Percentiles rank a stretch among this genome's conserved stretches.
Evolutionary conservation across 2,797 vertebrate genomes (phyloP).

Genomic region (Odontamblyopus rebecca): DNA sequence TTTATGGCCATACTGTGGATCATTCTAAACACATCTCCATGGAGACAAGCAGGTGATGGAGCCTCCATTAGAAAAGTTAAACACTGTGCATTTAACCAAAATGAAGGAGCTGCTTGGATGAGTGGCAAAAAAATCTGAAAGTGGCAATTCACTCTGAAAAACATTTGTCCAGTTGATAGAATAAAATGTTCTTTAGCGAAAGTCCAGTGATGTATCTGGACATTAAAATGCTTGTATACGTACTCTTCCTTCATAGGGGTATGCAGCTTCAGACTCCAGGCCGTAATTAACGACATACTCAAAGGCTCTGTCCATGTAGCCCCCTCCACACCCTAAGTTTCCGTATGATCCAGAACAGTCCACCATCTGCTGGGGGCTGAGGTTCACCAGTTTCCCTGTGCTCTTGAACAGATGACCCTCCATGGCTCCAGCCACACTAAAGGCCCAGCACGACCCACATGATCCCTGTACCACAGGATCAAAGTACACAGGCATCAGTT

Average conservation of each 20-base stretch:
- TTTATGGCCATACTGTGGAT: no score
- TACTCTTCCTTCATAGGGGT: constrained; percentile 85
- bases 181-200: no score
- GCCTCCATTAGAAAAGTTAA: no score
- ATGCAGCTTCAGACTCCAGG: constrained; percentile 80
- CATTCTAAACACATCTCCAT: no score
- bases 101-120: no score
- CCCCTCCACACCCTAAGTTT: constrained; percentile 84
- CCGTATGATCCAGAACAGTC: constrained; percentile 78
- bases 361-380: constrained; percentile 89
- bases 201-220: no score
- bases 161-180: no score
- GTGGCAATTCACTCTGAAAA: no score
- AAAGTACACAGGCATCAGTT: no score
- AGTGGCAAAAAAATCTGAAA: no score
- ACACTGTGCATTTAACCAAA: no score
- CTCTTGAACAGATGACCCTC: constrained; percentile 85
- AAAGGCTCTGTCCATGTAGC: constrained; percentile 78
- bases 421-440: constrained; percentile 87
- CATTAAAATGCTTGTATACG: constrained; percentile 27
- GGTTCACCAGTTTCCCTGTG: constrained; percentile 81
- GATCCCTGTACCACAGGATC: constrained; percentile 64
- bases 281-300: constrained; percentile 85
- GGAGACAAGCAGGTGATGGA: no score
- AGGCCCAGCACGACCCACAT: constrained; percentile 93